Evolutionary conservation across 2,797 vertebrate genomes (phyloP), one percentile per base, ranked within the genome.

Genomic region (Bovichtus diacanthus): DNA sequence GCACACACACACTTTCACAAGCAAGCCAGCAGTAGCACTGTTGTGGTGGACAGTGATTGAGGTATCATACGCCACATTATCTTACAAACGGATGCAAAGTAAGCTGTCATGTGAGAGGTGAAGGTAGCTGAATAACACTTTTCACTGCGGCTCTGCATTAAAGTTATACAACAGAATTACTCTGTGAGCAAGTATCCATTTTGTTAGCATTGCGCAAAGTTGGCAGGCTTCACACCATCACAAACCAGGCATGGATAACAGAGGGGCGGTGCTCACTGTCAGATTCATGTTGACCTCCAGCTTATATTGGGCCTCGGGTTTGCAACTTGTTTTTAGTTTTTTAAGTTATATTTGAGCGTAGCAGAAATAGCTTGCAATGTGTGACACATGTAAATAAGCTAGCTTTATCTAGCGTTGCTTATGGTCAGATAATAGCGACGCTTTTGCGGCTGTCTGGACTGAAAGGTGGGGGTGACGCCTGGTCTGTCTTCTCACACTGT

Each of bases 251-350:
- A 81, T 89, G 90, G 87, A 46, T 2, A 81, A 13, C 66, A 67
- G 74, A 93, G 85, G 93, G 92, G 92, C 88, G 91, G 90, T 88
- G 87, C 90, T 91, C 69, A 2, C 66, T 79, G 77, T 72, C 86
- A 83, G 81, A 63, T 65, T 73, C 61, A 25, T 43, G 73, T 21
- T 68, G 69, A 47, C 1, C 41, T 5, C 2, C 38, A 9, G 4
- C 56, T 41, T n/a, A n/a, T n/a, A n/a, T 41, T 21, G 54, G 12
- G 59, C 29, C 38, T 19, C 2, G 6, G 58, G 18, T 12, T 27
- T 29, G 41, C 9, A 62, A 41, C 18, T 54, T 56, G 27, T 49
- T 19, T 7, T 5, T n/a, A n/a, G n/a, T n/a, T 16, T 3, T 36
- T 46, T 39, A 36, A 27, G 5, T 38, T 41, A 5, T 31, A 46